Conservation (phyloP, 2,113 vertebrate genomes). For the Machaerirhynchus nigripectus region DNA sequence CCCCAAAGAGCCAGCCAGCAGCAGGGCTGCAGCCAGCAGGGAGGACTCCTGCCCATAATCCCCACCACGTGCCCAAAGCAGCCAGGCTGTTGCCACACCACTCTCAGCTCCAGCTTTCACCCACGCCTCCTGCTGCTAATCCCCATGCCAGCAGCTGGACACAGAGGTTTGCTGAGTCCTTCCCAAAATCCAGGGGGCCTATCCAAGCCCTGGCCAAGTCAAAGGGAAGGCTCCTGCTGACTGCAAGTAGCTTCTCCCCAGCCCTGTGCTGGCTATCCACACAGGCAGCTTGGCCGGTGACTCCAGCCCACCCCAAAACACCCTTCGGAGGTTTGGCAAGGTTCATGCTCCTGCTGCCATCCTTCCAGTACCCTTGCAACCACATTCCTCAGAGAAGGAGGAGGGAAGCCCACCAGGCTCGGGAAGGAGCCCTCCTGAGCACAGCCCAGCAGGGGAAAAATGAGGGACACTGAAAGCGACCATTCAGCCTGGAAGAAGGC, state of each 20-base stretch:
- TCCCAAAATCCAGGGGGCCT: not conserved
- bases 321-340: fast-evolving
- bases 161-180: fast-evolving
- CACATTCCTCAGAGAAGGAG: not conserved
- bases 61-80: not conserved
- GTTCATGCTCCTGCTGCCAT: not conserved
- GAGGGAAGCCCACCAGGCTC: not conserved
- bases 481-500: not conserved
- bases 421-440: not conserved
- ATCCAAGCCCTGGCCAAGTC: fast-evolving
- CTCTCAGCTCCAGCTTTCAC: not conserved
- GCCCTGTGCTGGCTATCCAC: not conserved
- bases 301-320: not conserved
- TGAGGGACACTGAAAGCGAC: not conserved
- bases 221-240: not conserved
- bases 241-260: not conserved
- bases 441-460: not conserved
- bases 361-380: not conserved
- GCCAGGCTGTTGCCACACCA: fast-evolving
- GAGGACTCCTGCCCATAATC: not conserved
- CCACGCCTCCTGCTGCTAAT: not conserved
- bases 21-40: not conserved
- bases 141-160: not conserved
- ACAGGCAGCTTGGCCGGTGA: not conserved
- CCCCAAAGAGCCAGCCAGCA: not conserved